Base-by-base conservation (phyloP, 2,888 invertebrate species). In the Allophyes oxyacanthae region DNA sequence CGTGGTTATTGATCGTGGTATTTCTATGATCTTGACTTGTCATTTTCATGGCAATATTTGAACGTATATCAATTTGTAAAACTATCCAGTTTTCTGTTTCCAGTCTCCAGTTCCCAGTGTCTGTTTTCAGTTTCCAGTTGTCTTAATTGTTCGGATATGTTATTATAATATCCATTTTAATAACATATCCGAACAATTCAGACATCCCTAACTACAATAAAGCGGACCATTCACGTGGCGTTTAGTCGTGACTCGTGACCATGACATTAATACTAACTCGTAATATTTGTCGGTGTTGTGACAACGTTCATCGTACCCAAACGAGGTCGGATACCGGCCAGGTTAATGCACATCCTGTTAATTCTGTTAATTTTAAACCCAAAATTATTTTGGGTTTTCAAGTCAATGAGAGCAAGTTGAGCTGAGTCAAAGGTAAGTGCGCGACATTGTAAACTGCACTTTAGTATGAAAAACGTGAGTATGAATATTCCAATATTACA, bases 161-260 rank as follows among this genome's bases (percentile, higher is more conserved):
- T 8, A 28, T 28, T n/a, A n/a, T n/a, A n/a, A n/a, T n/a, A n/a
- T n/a, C n/a, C n/a, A n/a, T n/a, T n/a, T n/a, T n/a, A n/a, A 28
- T 28, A 8, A 28, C 28, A 20, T 20, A 3, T 20, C 6, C 5
- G 9, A 30, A 36, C n/a, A n/a, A n/a, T 34, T 14, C 42, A 42
- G 50, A 2, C 48, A 60, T 11, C 59, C 69, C 73, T 63, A 49
- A 3, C 20, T 14, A 26, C 30, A 59, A 55, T 76, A 75, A 74
- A 74, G 70, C 54, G 25, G 53, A 33, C 43, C 52, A 60, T 51
- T 59, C 64, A 64, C 60, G 67, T 48, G 54, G 53, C 64, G 66
- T 50, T 53, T 53, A 63, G 50, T 74, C 64, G 67, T 64, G 67
- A 74, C 75, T 74, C 64, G 67, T 64, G 67, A 74, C 77, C 77